These are phyloP conservation scores for Daboia siamensis DNA, from an alignment of 2,113 vertebrate species.

Conservation along the genomic window DNA sequence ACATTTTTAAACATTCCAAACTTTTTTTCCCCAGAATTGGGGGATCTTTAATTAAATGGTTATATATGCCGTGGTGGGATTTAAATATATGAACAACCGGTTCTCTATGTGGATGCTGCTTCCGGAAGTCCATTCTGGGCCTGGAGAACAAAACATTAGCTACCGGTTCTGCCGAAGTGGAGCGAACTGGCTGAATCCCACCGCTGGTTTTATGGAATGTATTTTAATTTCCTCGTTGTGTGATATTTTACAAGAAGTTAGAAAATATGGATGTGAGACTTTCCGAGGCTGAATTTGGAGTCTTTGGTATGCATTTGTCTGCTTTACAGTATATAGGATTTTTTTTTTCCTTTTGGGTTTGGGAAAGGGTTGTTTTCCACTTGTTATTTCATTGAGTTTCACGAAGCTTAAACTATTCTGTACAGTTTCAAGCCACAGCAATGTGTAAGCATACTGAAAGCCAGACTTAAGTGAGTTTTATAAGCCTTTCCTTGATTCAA, in stretches of 20 bases:
- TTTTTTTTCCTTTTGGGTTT: not conserved
- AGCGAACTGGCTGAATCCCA: too few relatives aligned
- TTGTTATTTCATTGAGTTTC: not conserved
- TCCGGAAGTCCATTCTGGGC: too few relatives aligned
- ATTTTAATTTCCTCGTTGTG: not conserved
- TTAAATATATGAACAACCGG: too few relatives aligned
- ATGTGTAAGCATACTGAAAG: not conserved
- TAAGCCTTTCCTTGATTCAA: not conserved
- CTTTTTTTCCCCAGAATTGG: not conserved
- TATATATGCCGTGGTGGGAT: not conserved
- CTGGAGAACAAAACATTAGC: too few relatives aligned
- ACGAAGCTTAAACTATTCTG: not conserved
- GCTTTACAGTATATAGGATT: not conserved
- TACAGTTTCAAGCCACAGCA: not conserved
- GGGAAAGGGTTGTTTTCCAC: not conserved
- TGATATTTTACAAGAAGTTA: not conserved
- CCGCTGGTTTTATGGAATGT: not conserved
- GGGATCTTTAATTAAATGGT: not conserved
- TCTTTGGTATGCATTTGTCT: not conserved
- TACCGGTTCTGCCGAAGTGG: too few relatives aligned
- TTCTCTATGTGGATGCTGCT: too few relatives aligned
- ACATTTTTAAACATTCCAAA: not conserved
- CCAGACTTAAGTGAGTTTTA: not conserved
- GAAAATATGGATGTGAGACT: not conserved
- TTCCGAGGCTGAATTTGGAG: not conserved